A percentile compares a stretch with the other conserved stretches of the same genome.
These are phyloP conservation scores for Sialia sialis DNA, from an alignment of 2,113 vertebrate genomes.

Conservation along the genomic window DNA sequence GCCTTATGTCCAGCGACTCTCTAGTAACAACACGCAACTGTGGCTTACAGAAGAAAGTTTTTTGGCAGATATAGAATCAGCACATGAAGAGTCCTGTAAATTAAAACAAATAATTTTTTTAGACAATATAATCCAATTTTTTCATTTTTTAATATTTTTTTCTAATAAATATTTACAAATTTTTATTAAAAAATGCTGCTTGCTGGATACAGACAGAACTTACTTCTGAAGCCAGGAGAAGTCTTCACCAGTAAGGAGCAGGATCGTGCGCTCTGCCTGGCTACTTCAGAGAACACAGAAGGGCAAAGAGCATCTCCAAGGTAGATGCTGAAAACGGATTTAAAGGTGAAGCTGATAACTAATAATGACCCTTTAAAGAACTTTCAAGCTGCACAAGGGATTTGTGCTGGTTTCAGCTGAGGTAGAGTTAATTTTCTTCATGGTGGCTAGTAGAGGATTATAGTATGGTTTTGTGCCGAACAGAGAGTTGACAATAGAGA, in stretches of 20 bases:
- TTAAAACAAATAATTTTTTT: conserved; percentile 62
- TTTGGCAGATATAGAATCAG: conserved; percentile 54
- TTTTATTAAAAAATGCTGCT: neutral
- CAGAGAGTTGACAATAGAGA: neutral
- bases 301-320: conserved; percentile 18
- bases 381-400: neutral
- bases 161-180: neutral
- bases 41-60: conserved; percentile 52
- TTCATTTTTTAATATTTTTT: neutral
- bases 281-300: conserved; percentile 37
- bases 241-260: conserved; percentile 50
- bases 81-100: conserved; percentile 58
- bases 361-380: neutral
- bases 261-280: conserved; percentile 16
- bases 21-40: conserved; percentile 31
- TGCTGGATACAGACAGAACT: conserved; percentile 29
- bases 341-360: neutral
- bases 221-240: conserved; percentile 59
- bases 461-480: neutral
- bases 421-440: neutral
- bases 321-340: conserved; percentile 22
- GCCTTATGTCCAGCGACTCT: conserved; percentile 48
- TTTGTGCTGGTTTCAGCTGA: neutral
- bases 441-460: neutral
- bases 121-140: conserved; percentile 3